Base-by-base conservation (phyloP, 2,888 invertebrate species). In the Xestia xanthographa region DNA sequence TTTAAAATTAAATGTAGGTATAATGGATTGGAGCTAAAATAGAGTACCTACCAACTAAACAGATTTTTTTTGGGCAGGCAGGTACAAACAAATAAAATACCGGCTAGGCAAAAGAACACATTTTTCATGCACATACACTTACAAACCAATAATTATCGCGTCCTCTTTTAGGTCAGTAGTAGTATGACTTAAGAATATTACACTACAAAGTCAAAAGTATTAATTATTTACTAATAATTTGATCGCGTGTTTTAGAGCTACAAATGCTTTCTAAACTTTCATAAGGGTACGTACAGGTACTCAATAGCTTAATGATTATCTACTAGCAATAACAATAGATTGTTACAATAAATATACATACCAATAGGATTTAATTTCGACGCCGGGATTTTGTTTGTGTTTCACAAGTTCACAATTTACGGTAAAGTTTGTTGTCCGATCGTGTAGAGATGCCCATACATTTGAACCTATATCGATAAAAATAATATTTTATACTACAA, bases 351-450 rank as follows among this genome's bases (percentile, higher is more conserved):
- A 56, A 41, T 50, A 5, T 43, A 82, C 81, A 26, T 79, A 79
- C 78, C 71, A 81, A 41, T 70, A 41, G 1, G 29, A 79, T 70
- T 69, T 67, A 50, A 70, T 53, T 73, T 60, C 45, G 45, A 69
- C 29, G 45, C 84, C 73, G 84, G 66, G 66, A 60, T 53, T 69
- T 73, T 83, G 73, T 82, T 82, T 81, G 72, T 77, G 56, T 83
- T 69, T 66, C 45, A 78, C 83, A 58, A 77, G 65, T 83, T 69
- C 50, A 73, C 79, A 58, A 58, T 78, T 62, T 48, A 50, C 65
- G 56, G 73, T 62, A 43, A 12, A 11, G 8, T 11, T 2, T 58
- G 38, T 80, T 43, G 29, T 14, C 4, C 38, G 22, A 56, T 22
- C 29, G 9, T 22, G 41, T 80, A 79, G 79, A 67, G 79, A 67